These are phyloP conservation scores for Acleris literana DNA, from an alignment of 2,888 invertebrate genomes.

Conservation along the genomic window DNA sequence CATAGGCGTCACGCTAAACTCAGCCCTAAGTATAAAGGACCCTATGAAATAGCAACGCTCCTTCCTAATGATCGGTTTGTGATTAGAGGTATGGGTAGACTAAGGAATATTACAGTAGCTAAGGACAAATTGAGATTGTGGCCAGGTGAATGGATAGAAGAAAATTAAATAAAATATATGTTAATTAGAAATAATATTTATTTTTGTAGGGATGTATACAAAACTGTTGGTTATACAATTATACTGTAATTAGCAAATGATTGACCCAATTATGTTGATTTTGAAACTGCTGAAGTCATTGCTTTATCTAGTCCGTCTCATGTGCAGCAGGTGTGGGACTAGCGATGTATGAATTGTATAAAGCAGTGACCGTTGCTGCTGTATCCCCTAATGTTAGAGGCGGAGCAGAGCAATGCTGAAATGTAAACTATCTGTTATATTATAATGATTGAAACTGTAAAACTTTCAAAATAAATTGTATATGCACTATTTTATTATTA, in stretches of 20 bases:
- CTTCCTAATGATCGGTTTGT: too few species aligned
- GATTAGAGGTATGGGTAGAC: too few species aligned
- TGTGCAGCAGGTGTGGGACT: background rate
- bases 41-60: too few species aligned
- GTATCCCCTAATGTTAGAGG: background rate
- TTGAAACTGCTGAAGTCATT: background rate
- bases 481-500: too few species aligned
- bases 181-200: background rate
- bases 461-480: background rate
- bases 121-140: too few species aligned
- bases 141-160: too few species aligned
- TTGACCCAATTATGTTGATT: background rate
- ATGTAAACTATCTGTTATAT: background rate
- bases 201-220: background rate
- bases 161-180: too few species aligned
- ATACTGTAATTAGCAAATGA: background rate
- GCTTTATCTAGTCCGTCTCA: constrained; percentile 1
- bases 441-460: constrained; percentile 18
- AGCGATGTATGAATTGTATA: too few species aligned
- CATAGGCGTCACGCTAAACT: background rate
- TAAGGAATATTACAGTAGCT: too few species aligned
- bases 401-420: background rate
- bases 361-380: background rate
- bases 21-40: too few species aligned
- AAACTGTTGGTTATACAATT: background rate